Evolutionary conservation across 1,140 invertebrate species (phyloP).

Genomic region (Anastrepha ludens): DNA sequence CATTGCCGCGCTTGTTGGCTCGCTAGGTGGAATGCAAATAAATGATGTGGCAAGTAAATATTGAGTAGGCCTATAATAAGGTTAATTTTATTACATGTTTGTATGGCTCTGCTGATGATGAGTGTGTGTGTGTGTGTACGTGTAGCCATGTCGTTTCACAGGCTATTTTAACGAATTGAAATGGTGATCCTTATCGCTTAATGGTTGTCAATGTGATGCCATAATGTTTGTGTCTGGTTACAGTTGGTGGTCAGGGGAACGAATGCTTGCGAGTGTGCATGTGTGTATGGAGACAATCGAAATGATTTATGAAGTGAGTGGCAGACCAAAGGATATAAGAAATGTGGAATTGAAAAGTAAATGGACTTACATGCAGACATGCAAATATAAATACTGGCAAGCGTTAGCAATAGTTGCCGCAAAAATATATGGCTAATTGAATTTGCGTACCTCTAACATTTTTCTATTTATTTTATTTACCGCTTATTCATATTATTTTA

Average conservation of each 20-base stretch:
- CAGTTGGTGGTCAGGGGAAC: conserved; percentile 1
- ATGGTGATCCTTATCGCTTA: conserved; percentile 47
- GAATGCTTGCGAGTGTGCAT: background rate
- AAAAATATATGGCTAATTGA: conserved; percentile 3
- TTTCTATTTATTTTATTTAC: background rate
- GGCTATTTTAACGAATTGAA: conserved; percentile 46
- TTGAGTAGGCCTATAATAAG: conserved; percentile 26
- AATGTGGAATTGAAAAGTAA: background rate
- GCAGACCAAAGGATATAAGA: background rate
- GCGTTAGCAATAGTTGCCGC: background rate
- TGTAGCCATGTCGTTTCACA: background rate
- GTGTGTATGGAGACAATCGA: background rate
- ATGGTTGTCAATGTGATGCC: conserved; percentile 52
- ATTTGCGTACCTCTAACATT: background rate
- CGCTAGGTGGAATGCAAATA: conserved; percentile 2
- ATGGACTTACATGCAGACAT: background rate
- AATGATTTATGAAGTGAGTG: conserved; percentile 34
- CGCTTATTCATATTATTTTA: background rate
- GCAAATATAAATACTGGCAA: background rate
- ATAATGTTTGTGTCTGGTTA: conserved; percentile 33
- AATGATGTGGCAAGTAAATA: conserved; percentile 44
- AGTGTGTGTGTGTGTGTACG: background rate
- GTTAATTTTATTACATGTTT: conserved; percentile 47
- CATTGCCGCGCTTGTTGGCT: background rate
- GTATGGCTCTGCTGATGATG: background rate